These are phyloP conservation scores for Australoheros scitulus DNA, from an alignment of 2,113 vertebrate species.

Conservation along the genomic window DNA sequence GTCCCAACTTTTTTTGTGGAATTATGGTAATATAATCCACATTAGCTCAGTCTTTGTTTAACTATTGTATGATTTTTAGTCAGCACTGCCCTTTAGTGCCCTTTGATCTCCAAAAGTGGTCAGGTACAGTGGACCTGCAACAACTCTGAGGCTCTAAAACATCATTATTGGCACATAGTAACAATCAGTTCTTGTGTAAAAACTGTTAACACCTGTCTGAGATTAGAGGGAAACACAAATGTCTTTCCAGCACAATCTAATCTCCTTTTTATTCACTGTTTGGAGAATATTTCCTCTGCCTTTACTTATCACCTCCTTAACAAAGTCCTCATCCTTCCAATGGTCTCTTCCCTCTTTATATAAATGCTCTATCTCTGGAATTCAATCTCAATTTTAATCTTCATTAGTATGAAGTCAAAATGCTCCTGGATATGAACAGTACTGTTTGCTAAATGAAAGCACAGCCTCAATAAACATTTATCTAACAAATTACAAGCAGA, in stretches of 20 bases:
- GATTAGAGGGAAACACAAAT: not conserved
- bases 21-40: not conserved
- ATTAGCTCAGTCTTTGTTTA: not conserved
- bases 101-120: not conserved
- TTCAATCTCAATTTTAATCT: not conserved
- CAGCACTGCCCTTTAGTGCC: not conserved
- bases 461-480: not conserved
- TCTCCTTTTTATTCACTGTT: too few relatives aligned
- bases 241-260: not conserved
- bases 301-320: not conserved
- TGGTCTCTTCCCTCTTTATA: not conserved
- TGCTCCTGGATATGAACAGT: not conserved
- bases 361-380: not conserved
- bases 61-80: not conserved
- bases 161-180: not conserved
- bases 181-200: not conserved
- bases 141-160: conserved; percentile 7
- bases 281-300: not conserved
- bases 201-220: not conserved
- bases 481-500: not conserved
- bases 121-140: not conserved
- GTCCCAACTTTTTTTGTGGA: not conserved
- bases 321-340: not conserved
- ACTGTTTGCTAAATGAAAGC: not conserved
- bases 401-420: not conserved